Base-by-base conservation (phyloP, 2,113 vertebrate species). In the Crotalus viridis region DNA sequence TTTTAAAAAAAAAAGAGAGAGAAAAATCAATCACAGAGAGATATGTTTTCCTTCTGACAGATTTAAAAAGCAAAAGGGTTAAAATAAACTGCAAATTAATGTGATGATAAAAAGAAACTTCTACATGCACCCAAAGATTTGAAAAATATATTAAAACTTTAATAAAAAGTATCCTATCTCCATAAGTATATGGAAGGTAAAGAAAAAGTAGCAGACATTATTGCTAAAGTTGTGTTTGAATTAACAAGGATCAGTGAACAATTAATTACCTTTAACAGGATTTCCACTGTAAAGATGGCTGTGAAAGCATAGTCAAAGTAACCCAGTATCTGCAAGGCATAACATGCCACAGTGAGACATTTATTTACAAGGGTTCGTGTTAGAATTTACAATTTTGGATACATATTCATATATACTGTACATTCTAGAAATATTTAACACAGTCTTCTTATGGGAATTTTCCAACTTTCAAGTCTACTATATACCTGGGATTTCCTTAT, bases 231-330 rank as follows among this genome's bases (percentile, higher is more conserved):
- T 97, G 97, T 91, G 95, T 96, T 97, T 92, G 94, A 89, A 92
- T 95, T 97, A 95, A 97, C 94, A 94, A 96, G 88, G 95, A 96
- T 93, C 94, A 96, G 96, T 94, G 94, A 97, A 97, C 97, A 98
- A 95, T 96, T 95, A 96, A 97, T 99, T 99, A 99, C 99, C 99
- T 99, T 99, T 97, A 99, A 98, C 95, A 99, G 98, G 99, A 99
- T 99, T 98, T 99, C 99, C 98, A 99, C 99, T 98, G 99, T 99
- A 99, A 99, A 99, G 99, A 99, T 99, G 98, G 99, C 98, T 98
- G 99, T 99, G 98, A 99, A 99, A 98, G 99, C 99, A 99, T 99
- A 99, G 99, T 99, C 99, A 99, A 99, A 99, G 98, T 99, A 99
- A 99, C 99, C 99, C 98, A 99, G 99, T 98, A 99, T 99, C 99